A percentile compares a stretch with the other conserved stretches of the same genome.
Conservation (phyloP, 2,113 vertebrate genomes). For the Dendropsophus ebraccatus region DNA sequence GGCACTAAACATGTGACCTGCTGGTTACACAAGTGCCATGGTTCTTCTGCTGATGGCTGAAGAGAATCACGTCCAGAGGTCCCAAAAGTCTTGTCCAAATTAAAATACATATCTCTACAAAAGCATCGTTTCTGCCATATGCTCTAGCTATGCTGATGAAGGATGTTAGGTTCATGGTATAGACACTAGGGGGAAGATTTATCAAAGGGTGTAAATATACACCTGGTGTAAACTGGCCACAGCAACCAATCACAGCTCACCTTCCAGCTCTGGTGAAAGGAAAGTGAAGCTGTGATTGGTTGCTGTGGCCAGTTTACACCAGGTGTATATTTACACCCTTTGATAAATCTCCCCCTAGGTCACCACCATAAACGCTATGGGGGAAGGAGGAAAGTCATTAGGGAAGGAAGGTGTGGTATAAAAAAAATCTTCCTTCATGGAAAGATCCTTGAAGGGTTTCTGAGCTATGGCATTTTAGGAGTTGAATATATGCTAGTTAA, state of each 20-base stretch:
- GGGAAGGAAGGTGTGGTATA: neutral
- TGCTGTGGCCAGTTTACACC: too few species aligned
- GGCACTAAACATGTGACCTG: neutral
- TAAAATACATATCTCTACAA: neutral
- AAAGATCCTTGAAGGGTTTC: neutral
- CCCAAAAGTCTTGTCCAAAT: neutral
- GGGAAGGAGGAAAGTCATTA: neutral
- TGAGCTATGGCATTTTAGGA: neutral
- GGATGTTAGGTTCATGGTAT: neutral
- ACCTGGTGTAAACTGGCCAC: too few species aligned
- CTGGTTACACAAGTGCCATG: neutral
- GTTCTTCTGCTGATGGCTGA: neutral
- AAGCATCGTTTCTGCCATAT: neutral
- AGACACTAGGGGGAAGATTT: too few species aligned
- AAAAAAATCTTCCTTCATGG: neutral
- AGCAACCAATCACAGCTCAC: too few species aligned
- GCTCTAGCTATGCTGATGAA: neutral
- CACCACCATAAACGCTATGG: neutral
- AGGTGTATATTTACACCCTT: too few species aligned
- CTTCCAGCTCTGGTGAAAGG: too few species aligned
- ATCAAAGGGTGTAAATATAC: too few species aligned
- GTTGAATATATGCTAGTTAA: constrained; percentile 9
- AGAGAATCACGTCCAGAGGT: neutral
- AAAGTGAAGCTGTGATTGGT: too few species aligned
- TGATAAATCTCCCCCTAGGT: too few species aligned